phyloP scores from a whole-genome alignment of 1,140 invertebrate genomes.

The Riptortus pedestris region DNA sequence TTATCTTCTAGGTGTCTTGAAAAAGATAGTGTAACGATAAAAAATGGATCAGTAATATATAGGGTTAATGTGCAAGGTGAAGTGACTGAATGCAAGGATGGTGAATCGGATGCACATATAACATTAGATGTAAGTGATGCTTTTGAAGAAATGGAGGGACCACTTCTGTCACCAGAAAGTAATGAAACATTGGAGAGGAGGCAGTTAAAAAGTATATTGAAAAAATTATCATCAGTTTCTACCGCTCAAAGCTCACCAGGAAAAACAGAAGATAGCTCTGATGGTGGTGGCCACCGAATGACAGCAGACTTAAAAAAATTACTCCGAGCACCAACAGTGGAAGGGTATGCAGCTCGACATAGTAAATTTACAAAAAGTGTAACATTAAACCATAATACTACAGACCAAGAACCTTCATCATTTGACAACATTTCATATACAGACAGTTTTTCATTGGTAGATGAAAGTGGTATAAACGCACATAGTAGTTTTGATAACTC shows the following conservation, averaged over 20 bases:
- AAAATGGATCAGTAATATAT: too few species aligned
- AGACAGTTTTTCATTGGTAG: not conserved
- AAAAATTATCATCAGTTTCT: constrained; percentile 51
- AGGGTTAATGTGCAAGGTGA: too few species aligned
- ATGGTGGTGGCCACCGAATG: constrained; percentile 39
- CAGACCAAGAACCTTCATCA: constrained; percentile 57
- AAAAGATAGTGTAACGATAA: too few species aligned
- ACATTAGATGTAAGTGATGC: not conserved
- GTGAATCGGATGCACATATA: not conserved
- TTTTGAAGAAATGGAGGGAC: not conserved
- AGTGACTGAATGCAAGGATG: not conserved
- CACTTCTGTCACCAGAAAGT: constrained; percentile 50
- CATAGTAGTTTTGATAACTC: not conserved
- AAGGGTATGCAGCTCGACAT: constrained; percentile 75
- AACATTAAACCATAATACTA: constrained; percentile 72
- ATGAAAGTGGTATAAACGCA: not conserved
- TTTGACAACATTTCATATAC: not conserved
- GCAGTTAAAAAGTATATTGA: constrained; percentile 73
- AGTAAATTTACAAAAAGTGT: constrained; percentile 80
- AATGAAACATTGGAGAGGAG: constrained; percentile 73
- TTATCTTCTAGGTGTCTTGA: not conserved
- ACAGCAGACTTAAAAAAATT: constrained; percentile 39
- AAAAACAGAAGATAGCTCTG: constrained; percentile 36
- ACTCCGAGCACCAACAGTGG: constrained; percentile 67
- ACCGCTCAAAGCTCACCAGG: constrained; percentile 30